Base-by-base conservation (phyloP, 2,797 vertebrate species). In the Lithobates sylvaticus region DNA sequence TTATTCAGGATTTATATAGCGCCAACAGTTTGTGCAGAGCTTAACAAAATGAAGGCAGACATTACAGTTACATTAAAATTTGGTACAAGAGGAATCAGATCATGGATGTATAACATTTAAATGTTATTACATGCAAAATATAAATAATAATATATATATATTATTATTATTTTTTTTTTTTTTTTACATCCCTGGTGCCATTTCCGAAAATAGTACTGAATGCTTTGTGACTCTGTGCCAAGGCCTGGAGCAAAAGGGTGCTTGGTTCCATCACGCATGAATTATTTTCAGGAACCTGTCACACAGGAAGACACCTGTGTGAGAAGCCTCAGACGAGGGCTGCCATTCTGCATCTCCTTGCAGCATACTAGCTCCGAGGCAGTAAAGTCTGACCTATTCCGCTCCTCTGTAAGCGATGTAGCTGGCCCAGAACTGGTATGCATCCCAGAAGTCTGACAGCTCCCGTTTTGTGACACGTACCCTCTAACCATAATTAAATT, bases 191-290 rank as follows among this genome's bases (percentile, higher is more conserved):
- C 50, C 1, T 16, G 50, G 5, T 54, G 18, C 50, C 54, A 23
- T 61, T 23, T 23, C n/a, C 61, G 42, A 18, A 54, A 80, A 34
- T 54, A 6, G 13, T 54, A 32, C 42, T 5, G 18, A 32, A 54
- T 54, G 27, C 36, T 50, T 81, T 58, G 76, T 78, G 78, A 23
- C 27, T 32, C 15, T 21, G 34, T 23, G 65, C 29, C 15, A 80
- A 70, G 6, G 26, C 10, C 2, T 50, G 39, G 3, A 78, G 44
- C 65, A 71, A 71, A 71, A 70, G 36, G 36, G 27, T 23, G 44
- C 29, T 69, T 67, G 54, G 26, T 2, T 18, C 29, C 54, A 21
- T 34, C 65, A 54, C 27, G 29, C 21, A 34, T 81, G 47, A 71
- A 58, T 32, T 50, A 9, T 54, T 12, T 21, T 36, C 15, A 21